Conservation (phyloP, 1,140 invertebrate species). For the Centruroides vittatus region DNA sequence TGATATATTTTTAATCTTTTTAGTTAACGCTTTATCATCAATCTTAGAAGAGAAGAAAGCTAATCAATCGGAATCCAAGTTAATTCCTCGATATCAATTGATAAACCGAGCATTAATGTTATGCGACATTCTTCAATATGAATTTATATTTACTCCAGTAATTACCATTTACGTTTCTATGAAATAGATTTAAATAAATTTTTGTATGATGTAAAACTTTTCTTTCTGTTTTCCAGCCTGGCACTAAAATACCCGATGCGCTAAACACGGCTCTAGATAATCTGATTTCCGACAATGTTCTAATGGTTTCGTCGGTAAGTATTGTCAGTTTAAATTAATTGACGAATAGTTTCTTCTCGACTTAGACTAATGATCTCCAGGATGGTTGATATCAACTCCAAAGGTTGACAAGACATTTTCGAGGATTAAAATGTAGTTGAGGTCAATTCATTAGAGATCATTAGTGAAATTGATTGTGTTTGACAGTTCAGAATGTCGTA, state of each 20-base stretch:
- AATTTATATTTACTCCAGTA: constrained; percentile 64
- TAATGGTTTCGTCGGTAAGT: neutral
- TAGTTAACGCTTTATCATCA: constrained; percentile 5
- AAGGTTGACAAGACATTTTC: too few relatives aligned
- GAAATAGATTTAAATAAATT: neutral
- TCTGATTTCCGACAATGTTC: constrained; percentile 2
- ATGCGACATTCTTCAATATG: constrained; percentile 62
- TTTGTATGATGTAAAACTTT: neutral
- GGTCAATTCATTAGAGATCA: too few relatives aligned
- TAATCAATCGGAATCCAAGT: neutral
- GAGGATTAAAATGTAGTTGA: too few relatives aligned
- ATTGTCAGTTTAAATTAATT: too few relatives aligned
- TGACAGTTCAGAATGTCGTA: too few relatives aligned
- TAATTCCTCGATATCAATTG: constrained; percentile 31
- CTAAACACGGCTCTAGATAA: constrained; percentile 12
- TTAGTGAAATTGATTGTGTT: too few relatives aligned
- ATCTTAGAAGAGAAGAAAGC: too few relatives aligned
- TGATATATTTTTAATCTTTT: neutral
- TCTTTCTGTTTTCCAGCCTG: constrained; percentile 5
- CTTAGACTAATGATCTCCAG: too few relatives aligned
- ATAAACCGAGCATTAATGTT: constrained; percentile 40
- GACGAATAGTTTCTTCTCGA: too few relatives aligned
- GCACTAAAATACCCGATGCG: constrained; percentile 5
- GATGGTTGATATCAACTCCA: too few relatives aligned
- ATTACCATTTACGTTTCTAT: constrained; percentile 9